A percentile compares a stretch with the other conserved stretches of the same genome.
Evolutionary conservation across 2,113 vertebrate species (phyloP).

Genomic region (Protomyctophum bolini): DNA sequence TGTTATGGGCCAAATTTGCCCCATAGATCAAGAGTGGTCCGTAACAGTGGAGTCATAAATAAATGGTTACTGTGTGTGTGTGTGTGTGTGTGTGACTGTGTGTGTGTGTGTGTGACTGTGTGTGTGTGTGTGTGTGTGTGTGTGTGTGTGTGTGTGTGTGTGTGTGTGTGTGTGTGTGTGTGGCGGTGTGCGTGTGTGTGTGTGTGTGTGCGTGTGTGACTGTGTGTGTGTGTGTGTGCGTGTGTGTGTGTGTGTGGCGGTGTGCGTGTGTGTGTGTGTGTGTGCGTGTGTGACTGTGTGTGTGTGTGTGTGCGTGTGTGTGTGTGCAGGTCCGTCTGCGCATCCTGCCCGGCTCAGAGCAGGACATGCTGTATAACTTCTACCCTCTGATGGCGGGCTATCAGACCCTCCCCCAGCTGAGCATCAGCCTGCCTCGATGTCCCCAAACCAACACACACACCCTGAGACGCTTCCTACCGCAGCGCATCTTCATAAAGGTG

Average conservation of each 20-base stretch:
- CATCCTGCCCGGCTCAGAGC: conserved; percentile 90
- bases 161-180: too few relatives aligned
- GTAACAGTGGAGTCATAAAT: too few relatives aligned
- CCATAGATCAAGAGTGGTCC: too few relatives aligned
- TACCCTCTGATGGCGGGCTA: conserved; percentile 97
- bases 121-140: not conserved
- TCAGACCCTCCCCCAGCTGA: conserved; percentile 91
- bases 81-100: not conserved
- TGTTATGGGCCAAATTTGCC: too few relatives aligned
- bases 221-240: too few relatives aligned
- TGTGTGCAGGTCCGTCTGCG: conserved; percentile 86
- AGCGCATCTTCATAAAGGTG: conserved; percentile 97
- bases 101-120: not conserved
- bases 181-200: conserved; percentile 4
- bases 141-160: not conserved
- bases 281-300: too few relatives aligned
- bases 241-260: too few relatives aligned
- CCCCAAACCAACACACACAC: conserved; percentile 83
- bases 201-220: not conserved
- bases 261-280: not conserved
- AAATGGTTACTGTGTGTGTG: too few relatives aligned
- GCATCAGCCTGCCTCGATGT: conserved; percentile 85
- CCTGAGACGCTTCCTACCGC: conserved; percentile 90
- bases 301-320: conserved; percentile 10
- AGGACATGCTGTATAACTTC: conserved; percentile 96